A percentile compares a stretch with the other conserved stretches of the same genome.
Conservation (phyloP, 2,797 vertebrate genomes). For the Pseudochirops corinnae region DNA sequence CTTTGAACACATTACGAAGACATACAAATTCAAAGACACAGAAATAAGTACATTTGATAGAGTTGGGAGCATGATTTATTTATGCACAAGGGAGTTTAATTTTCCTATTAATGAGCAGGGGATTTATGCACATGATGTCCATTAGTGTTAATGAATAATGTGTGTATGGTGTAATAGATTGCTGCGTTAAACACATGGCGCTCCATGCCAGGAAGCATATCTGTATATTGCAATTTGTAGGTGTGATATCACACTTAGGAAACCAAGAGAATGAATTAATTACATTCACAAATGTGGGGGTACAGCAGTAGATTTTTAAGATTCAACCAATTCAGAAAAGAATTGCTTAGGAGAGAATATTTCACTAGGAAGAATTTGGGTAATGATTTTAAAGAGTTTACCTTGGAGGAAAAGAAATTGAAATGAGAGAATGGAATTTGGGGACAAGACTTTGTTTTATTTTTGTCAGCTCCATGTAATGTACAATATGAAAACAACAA, state of each 20-base stretch:
- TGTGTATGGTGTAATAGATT: constrained; percentile 65
- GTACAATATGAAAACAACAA: neutral
- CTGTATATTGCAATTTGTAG: constrained; percentile 57
- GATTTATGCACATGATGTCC: constrained; percentile 67
- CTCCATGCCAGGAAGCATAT: constrained; percentile 61
- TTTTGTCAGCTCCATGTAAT: neutral
- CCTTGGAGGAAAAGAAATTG: constrained; percentile 35
- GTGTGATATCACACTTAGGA: constrained; percentile 68
- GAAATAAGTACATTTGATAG: constrained; percentile 49
- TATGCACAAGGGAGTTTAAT: constrained; percentile 55
- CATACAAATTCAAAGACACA: constrained; percentile 60
- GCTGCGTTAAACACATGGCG: constrained; percentile 51
- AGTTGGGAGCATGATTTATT: constrained; percentile 51
- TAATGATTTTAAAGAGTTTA: constrained; percentile 68
- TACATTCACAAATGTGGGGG: constrained; percentile 57
- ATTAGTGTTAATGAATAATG: constrained; percentile 65
- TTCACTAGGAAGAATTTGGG: constrained; percentile 61
- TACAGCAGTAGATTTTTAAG: constrained; percentile 63
- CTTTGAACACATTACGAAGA: constrained; percentile 25
- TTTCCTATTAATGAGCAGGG: constrained; percentile 74
- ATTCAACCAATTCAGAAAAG: constrained; percentile 63
- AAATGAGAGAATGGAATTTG: constrained; percentile 27
- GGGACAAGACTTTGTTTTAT: constrained; percentile 26
- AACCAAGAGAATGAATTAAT: constrained; percentile 76
- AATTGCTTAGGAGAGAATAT: constrained; percentile 65